These are phyloP conservation scores for Danionella dracula DNA, from an alignment of 2,797 vertebrate genomes.

Conservation along the genomic window DNA sequence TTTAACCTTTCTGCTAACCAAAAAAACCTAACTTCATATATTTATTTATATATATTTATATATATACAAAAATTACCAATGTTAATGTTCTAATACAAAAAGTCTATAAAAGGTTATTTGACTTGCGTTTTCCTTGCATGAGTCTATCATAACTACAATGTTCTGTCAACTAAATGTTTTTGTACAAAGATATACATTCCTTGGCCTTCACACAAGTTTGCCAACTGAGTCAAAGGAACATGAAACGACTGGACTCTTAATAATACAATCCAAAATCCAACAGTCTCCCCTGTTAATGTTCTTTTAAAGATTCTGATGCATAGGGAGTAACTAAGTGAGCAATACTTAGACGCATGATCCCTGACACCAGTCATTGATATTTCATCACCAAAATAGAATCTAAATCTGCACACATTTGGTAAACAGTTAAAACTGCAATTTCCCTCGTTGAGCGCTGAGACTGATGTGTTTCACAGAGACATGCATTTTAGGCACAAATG, in stretches of 20 bases:
- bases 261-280: conserved; percentile 44
- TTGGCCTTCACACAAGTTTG: conserved; percentile 68
- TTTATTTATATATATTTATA: too few species aligned
- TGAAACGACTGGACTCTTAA: conserved; percentile 46
- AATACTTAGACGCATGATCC: conserved; percentile 35
- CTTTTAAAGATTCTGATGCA: conserved; percentile 43
- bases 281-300: conserved; percentile 25
- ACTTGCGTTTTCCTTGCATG: conserved; percentile 69
- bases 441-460: conserved; percentile 10
- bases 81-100: conserved; percentile 99
- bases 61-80: conserved; percentile 95
- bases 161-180: conserved; percentile 85
- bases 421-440: conserved; percentile 39
- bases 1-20: conserved; percentile 97
- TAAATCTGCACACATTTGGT: conserved; percentile 45
- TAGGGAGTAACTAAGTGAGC: conserved; percentile 26
- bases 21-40: conserved; percentile 92
- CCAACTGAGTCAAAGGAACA: conserved; percentile 60
- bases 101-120: conserved; percentile 96
- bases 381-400: conserved; percentile 35
- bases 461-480: conserved; percentile 20
- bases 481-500: conserved; percentile 64
- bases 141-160: conserved; percentile 87
- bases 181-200: conserved; percentile 90
- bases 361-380: conserved; percentile 22